Evolutionary conservation across 2,113 vertebrate genomes (phyloP).

Genomic region (Abramis brama): DNA sequence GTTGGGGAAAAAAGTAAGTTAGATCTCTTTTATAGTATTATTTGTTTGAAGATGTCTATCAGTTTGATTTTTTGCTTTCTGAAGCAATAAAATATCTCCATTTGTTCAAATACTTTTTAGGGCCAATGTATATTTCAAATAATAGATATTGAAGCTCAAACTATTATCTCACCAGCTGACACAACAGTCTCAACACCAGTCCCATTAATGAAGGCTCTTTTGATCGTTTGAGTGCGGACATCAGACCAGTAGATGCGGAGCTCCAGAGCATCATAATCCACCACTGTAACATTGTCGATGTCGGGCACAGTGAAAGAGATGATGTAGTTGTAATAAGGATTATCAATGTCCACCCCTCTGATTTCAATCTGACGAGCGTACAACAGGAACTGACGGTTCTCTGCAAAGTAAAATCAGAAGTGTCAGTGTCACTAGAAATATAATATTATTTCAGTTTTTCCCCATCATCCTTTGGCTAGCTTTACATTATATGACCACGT

Average conservation of each 20-base stretch:
- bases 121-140: not conserved
- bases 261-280: conserved; percentile 92
- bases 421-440: not conserved
- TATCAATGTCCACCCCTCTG: conserved; percentile 93
- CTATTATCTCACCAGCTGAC: conserved; percentile 69
- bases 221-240: conserved; percentile 95
- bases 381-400: conserved; percentile 94
- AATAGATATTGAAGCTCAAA: not conserved
- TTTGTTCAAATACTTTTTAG: not conserved
- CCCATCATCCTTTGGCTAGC: no score
- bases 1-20: not conserved
- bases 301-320: conserved; percentile 98
- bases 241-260: conserved; percentile 98
- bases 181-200: conserved; percentile 93
- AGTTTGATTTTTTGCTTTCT: not conserved
- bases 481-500: no score
- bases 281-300: conserved; percentile 94
- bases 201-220: conserved; percentile 96
- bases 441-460: not conserved
- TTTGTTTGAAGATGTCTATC: not conserved
- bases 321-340: conserved; percentile 98
- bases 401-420: conserved; percentile 64
- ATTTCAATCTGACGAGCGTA: conserved; percentile 98
- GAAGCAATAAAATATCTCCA: not conserved
- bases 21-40: not conserved